A percentile compares a stretch with the other conserved stretches of the same genome.
Conservation (phyloP, 30 jellyfish, hydroid and myxozoan genomes). For the Aurelia aurita region DNA sequence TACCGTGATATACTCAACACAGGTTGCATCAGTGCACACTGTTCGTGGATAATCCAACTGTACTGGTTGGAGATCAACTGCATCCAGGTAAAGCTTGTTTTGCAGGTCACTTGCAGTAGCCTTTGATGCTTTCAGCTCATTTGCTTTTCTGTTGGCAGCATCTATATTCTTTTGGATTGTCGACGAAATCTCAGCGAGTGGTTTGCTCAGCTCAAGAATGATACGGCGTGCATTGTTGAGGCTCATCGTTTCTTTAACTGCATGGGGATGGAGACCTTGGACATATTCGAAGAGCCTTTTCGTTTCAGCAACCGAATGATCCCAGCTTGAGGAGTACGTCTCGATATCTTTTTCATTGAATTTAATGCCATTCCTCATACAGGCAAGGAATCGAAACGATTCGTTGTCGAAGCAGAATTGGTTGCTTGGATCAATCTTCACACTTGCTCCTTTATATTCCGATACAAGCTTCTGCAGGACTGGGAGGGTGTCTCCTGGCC, state of each 20-base stretch:
- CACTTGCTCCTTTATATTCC: constrained; percentile 49
- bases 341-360: constrained; percentile 53
- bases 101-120: constrained; percentile 64
- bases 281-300: constrained; percentile 45
- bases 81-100: constrained; percentile 51
- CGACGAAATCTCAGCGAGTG: constrained; percentile 69
- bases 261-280: constrained; percentile 44
- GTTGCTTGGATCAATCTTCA: constrained; percentile 44
- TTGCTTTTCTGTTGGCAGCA: constrained; percentile 48
- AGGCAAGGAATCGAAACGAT: constrained; percentile 69
- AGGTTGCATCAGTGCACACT: constrained; percentile 67
- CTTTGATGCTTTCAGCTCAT: constrained; percentile 46
- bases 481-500: constrained; percentile 80
- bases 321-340: constrained; percentile 76
- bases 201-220: constrained; percentile 66
- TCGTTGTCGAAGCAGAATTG: constrained; percentile 76
- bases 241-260: constrained; percentile 49
- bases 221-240: constrained; percentile 57
- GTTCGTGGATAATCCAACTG: constrained; percentile 57
- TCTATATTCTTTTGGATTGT: constrained; percentile 53
- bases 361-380: constrained; percentile 40
- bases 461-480: constrained; percentile 28
- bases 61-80: constrained; percentile 9
- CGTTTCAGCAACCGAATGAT: constrained; percentile 65
- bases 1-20: constrained; percentile 68